These are phyloP conservation scores for Hyalella azteca DNA, from an alignment of 2,888 invertebrate species.

Conservation along the genomic window DNA sequence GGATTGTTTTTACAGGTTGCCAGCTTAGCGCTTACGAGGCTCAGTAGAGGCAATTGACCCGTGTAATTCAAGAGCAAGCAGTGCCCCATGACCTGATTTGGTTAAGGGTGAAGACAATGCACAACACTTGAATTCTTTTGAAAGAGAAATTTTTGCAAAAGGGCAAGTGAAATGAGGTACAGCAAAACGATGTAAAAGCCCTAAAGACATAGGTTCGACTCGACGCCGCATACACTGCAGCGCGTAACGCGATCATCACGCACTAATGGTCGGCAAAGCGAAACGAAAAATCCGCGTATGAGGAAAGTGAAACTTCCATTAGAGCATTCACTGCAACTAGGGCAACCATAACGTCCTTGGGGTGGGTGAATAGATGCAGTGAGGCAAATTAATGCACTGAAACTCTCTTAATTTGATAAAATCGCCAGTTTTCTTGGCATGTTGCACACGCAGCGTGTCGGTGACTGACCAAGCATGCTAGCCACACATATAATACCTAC, in stretches of 20 bases:
- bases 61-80: conserved; percentile 8
- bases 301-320: background rate
- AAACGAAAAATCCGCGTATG: background rate
- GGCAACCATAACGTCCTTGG: background rate
- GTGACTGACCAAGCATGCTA: background rate
- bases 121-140: background rate
- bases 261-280: no score
- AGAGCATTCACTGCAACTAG: background rate
- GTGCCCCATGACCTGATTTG: conserved; percentile 18
- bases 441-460: no score
- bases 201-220: background rate
- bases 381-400: background rate
- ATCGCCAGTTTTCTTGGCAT: background rate
- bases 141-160: background rate
- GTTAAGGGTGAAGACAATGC: background rate
- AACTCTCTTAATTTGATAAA: background rate
- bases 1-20: no score
- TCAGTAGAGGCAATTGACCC: background rate
- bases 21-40: no score
- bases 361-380: no score
- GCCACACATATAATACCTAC: no score
- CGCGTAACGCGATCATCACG: no score
- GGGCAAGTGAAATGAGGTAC: background rate
- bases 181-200: background rate
- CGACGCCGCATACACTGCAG: no score